Conservation (phyloP, 1,140 invertebrate genomes). For the Drosophila elegans region DNA sequence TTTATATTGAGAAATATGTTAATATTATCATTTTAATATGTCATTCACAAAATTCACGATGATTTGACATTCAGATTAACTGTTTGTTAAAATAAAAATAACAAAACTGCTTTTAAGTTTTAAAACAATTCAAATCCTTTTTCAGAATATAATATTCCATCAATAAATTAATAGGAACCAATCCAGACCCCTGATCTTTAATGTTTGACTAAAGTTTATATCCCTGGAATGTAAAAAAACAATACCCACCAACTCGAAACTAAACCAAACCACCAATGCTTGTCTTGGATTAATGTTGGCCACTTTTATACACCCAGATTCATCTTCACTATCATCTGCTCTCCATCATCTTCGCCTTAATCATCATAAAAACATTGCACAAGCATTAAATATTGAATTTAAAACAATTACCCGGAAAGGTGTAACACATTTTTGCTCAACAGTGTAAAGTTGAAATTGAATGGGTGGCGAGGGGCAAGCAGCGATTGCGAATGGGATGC, state of each 20-base stretch:
- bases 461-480: constrained; percentile 25
- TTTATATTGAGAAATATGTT: no score
- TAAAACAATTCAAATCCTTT: no score
- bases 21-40: no score
- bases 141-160: no score
- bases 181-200: neutral
- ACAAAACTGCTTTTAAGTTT: no score
- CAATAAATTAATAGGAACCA: no score
- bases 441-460: constrained; percentile 48
- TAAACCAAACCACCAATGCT: constrained; percentile 15
- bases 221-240: neutral
- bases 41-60: no score
- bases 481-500: constrained; percentile 36
- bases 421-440: constrained; percentile 42
- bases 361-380: constrained; percentile 34
- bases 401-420: constrained; percentile 57
- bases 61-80: no score
- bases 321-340: constrained; percentile 1
- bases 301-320: constrained; percentile 25
- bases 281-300: neutral
- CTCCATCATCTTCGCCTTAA: constrained; percentile 13
- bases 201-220: neutral
- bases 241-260: constrained; percentile 17
- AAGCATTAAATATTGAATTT: constrained; percentile 35
- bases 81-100: no score